These are phyloP conservation scores for Nymphalis urticae DNA, from an alignment of 2,888 invertebrate genomes.

Conservation along the genomic window DNA sequence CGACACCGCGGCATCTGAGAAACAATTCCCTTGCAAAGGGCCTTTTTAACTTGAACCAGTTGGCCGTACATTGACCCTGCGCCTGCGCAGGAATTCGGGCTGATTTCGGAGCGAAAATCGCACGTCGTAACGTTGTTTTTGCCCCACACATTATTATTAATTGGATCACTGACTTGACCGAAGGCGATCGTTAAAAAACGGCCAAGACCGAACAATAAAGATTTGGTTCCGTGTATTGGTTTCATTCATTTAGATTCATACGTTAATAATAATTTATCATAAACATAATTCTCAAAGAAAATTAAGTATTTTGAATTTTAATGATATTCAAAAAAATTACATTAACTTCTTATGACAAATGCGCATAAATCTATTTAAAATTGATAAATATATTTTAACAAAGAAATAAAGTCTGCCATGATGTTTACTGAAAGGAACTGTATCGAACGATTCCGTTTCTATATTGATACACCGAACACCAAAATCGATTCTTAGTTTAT, in stretches of 20 bases:
- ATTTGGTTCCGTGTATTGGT: constrained; percentile 15
- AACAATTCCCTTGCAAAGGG: constrained; percentile 52
- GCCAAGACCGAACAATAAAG: constrained; percentile 45
- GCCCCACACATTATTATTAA: constrained; percentile 73
- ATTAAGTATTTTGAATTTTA: no score
- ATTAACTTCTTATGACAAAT: no score
- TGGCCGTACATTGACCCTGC: constrained; percentile 57
- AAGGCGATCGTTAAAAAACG: constrained; percentile 60
- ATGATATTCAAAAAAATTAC: no score
- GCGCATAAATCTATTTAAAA: no score
- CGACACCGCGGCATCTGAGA: constrained; percentile 29
- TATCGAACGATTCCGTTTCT: background rate
- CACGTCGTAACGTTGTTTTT: constrained; percentile 75
- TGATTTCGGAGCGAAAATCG: constrained; percentile 74
- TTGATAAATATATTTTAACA: no score
- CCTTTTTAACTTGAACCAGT: constrained; percentile 77
- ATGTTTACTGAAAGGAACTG: background rate
- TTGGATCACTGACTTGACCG: constrained; percentile 71
- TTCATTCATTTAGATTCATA: background rate
- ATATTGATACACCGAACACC: constrained; percentile 43
- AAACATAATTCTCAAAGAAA: no score
- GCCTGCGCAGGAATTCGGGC: constrained; percentile 68
- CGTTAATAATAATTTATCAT: no score
- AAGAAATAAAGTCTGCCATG: no score
- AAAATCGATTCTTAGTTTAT: constrained; percentile 48